Conservation (phyloP, 64 coral and sea anemone genomes). For the Platygyra sinensis region DNA sequence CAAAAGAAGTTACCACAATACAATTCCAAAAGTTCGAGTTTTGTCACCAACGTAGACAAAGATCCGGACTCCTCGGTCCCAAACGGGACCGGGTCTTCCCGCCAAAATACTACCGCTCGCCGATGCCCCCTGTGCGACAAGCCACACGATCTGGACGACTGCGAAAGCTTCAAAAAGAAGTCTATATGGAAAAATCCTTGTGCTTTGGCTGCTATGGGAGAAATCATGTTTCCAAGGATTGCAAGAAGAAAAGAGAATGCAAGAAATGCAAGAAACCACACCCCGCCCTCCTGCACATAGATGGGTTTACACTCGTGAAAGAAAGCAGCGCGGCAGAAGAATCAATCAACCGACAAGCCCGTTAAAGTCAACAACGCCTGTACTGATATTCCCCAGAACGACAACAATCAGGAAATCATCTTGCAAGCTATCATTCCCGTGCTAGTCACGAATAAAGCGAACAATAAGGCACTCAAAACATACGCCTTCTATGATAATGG, state of each 20-base stretch:
- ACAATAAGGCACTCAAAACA: too few relatives aligned
- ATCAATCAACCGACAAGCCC: neutral
- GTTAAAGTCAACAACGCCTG: too few relatives aligned
- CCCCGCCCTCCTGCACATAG: slow-evolving; percentile 65
- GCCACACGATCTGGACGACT: slow-evolving; percentile 56
- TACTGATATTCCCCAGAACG: too few relatives aligned
- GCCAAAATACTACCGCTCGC: neutral
- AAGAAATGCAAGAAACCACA: slow-evolving; percentile 61
- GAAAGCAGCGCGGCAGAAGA: neutral
- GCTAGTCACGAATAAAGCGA: too few relatives aligned
- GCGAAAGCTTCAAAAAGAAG: slow-evolving; percentile 41
- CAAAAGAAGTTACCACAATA: neutral
- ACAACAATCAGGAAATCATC: too few relatives aligned
- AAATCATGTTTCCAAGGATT: slow-evolving; percentile 43
- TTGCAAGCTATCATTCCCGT: too few relatives aligned
- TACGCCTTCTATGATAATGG: too few relatives aligned
- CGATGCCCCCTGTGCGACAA: slow-evolving; percentile 17
- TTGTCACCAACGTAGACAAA: neutral
- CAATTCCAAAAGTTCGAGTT: neutral
- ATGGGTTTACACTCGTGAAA: slow-evolving; percentile 15
- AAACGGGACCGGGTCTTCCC: slow-evolving; percentile 65
- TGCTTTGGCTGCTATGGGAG: slow-evolving; percentile 60
- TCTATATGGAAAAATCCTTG: slow-evolving; percentile 29
- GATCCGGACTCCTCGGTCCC: neutral
- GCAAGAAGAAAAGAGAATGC: slow-evolving; percentile 45